These are phyloP conservation scores for Neomorphus geoffroyi DNA, from an alignment of 2,797 vertebrate species.

Conservation along the genomic window DNA sequence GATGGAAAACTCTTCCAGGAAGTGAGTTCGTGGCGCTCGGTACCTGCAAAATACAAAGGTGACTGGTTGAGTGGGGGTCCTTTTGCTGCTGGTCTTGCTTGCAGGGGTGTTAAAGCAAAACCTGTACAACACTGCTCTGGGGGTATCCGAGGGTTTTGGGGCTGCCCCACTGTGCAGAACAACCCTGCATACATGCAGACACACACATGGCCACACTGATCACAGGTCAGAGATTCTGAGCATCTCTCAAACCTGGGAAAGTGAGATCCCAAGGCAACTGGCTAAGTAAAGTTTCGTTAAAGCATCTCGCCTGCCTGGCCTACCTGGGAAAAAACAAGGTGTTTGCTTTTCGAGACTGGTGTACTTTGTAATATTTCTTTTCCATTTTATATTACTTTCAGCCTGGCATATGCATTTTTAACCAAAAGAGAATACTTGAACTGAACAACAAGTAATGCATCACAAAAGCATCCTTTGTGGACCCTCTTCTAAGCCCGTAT, in stretches of 20 bases:
- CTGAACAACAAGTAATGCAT: background rate
- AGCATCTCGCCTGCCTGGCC: background rate
- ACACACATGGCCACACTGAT: accelerated
- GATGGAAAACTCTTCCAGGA: slow-evolving; percentile 95
- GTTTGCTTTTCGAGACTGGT: background rate
- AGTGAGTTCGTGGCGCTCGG: slow-evolving; percentile 94
- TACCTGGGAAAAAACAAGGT: background rate
- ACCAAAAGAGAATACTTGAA: background rate
- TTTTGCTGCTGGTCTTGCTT: background rate
- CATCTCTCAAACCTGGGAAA: accelerated
- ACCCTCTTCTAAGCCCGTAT: background rate
- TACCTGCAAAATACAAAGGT: slow-evolving; percentile 79
- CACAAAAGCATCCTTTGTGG: accelerated
- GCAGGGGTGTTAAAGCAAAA: background rate
- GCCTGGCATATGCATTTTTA: background rate
- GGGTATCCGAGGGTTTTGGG: accelerated
- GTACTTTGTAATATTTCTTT: background rate
- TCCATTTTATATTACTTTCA: background rate
- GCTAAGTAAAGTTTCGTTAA: background rate
- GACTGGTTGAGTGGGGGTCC: background rate
- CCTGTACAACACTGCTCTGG: background rate
- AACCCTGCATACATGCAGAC: background rate
- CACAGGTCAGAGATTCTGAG: background rate
- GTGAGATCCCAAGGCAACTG: background rate
- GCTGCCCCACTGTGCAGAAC: background rate